Evolutionary conservation across 2,113 vertebrate species (phyloP).

Genomic region (Formicarius rufipectus): DNA sequence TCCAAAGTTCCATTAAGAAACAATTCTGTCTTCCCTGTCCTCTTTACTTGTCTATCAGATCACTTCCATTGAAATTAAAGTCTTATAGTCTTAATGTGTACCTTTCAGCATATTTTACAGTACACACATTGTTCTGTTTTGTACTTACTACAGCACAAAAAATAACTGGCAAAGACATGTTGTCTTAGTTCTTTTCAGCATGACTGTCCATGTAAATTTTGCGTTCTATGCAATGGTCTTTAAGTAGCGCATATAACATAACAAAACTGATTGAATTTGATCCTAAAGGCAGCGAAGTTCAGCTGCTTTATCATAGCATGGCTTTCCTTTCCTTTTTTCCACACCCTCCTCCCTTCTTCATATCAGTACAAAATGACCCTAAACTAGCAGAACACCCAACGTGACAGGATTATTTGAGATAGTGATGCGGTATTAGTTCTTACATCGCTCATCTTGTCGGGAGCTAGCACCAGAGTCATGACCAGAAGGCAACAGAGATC

Average conservation of each 20-base stretch:
- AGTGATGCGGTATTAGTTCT: neutral
- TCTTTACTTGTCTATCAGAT: neutral
- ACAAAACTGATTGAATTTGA: neutral
- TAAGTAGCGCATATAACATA: neutral
- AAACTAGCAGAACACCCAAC: neutral
- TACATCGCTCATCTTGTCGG: neutral
- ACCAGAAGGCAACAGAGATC: neutral
- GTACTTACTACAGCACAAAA: neutral
- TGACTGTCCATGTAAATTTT: neutral
- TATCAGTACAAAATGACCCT: neutral
- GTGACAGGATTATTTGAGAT: neutral
- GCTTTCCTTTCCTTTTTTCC: neutral
- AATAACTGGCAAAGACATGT: neutral
- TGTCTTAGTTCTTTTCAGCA: neutral
- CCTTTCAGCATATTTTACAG: neutral
- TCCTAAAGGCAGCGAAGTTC: neutral
- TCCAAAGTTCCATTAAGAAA: neutral
- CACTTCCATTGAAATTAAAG: neutral
- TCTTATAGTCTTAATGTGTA: neutral
- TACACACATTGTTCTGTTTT: neutral
- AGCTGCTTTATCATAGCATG: neutral
- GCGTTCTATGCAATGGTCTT: neutral
- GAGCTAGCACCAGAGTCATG: rapidly evolving
- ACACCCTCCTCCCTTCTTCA: rapidly evolving
- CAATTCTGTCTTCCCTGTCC: neutral